These are phyloP conservation scores for Thryonomys swinderianus DNA, from an alignment of 2,113 vertebrate species.

Conservation along the genomic window DNA sequence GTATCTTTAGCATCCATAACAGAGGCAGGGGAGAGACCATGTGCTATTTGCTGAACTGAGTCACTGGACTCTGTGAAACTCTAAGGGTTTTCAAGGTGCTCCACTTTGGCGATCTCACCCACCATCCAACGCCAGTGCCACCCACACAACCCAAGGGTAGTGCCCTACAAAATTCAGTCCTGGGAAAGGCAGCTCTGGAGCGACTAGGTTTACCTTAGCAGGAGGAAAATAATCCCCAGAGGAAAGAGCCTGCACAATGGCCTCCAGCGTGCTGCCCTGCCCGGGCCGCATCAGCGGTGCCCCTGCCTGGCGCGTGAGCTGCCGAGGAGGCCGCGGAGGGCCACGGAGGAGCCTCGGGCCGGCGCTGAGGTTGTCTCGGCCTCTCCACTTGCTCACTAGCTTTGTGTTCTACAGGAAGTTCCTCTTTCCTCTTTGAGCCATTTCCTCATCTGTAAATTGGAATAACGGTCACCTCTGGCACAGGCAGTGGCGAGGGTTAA, in stretches of 20 bases:
- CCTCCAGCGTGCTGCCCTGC: background rate
- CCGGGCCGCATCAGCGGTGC: background rate
- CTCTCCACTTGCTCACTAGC: background rate
- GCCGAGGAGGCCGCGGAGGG: background rate
- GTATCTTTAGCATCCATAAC: background rate
- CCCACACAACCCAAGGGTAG: background rate
- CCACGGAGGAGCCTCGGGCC: background rate
- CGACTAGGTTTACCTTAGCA: background rate
- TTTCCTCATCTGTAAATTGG: background rate
- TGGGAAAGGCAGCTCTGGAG: background rate
- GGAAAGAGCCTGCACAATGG: background rate
- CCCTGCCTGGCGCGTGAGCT: background rate
- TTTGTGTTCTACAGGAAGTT: background rate
- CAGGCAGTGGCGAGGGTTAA: background rate
- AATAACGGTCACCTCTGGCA: background rate
- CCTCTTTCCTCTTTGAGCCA: conserved; percentile 5
- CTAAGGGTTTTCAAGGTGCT: background rate
- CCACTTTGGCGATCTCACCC: background rate
- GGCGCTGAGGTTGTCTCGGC: background rate
- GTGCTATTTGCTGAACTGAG: background rate
- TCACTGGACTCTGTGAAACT: background rate
- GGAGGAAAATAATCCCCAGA: background rate
- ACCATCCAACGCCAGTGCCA: no score
- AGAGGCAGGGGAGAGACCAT: background rate
- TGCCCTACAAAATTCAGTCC: background rate